A percentile compares a stretch with the other conserved stretches of the same genome.
Evolutionary conservation across 2,113 vertebrate genomes (phyloP).

Genomic region (Aplodontia rufa): DNA sequence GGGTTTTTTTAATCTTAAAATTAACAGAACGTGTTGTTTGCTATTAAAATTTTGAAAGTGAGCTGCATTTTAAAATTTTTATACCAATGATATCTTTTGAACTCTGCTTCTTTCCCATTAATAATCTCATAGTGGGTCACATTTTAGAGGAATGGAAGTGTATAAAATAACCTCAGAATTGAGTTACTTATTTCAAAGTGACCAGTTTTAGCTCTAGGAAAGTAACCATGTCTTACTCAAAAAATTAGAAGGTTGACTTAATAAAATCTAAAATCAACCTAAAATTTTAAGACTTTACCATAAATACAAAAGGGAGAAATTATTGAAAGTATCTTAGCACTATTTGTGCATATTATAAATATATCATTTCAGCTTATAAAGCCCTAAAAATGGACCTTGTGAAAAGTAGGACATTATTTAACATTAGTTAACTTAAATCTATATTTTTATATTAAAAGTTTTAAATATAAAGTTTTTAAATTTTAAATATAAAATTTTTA

Average conservation of each 20-base stretch:
- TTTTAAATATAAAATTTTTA: background rate
- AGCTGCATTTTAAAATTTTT: slow-evolving; percentile 76
- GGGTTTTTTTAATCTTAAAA: slow-evolving; percentile 69
- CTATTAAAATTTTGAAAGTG: slow-evolving; percentile 77
- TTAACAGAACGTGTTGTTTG: slow-evolving; percentile 72
- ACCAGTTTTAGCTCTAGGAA: background rate
- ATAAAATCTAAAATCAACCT: slow-evolving; percentile 50
- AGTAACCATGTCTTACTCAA: background rate
- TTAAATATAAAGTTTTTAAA: background rate
- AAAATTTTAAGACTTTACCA: slow-evolving; percentile 27
- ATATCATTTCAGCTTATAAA: slow-evolving; percentile 15
- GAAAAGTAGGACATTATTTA: slow-evolving; percentile 7
- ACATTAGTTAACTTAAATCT: background rate
- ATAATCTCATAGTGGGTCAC: slow-evolving; percentile 72
- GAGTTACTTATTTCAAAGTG: slow-evolving; percentile 75
- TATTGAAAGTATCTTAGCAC: background rate
- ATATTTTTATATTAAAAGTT: background rate
- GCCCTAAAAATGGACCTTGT: background rate
- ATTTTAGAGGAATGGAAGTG: slow-evolving; percentile 75
- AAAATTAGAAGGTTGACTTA: slow-evolving; percentile 14
- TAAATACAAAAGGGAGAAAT: slow-evolving; percentile 15
- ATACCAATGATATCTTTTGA: slow-evolving; percentile 80
- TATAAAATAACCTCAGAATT: slow-evolving; percentile 79
- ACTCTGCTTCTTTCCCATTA: slow-evolving; percentile 74
- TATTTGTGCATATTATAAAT: slow-evolving; percentile 1